phyloP scores from a whole-genome alignment of 2,113 vertebrate species.

The Mohoua ochrocephala region DNA sequence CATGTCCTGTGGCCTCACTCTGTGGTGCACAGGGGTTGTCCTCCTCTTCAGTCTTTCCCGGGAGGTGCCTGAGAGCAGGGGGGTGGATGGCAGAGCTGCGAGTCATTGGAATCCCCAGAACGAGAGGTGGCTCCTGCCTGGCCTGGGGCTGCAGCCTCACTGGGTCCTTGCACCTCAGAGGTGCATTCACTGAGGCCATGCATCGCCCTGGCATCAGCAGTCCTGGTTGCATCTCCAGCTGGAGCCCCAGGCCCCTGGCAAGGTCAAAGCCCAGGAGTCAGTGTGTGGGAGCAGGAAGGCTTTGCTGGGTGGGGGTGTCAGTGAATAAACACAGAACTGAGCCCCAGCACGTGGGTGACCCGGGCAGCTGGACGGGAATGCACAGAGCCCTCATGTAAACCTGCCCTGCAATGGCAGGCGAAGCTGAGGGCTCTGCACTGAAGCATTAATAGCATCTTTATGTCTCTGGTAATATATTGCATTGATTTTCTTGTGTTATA shows the following conservation, averaged over 20 bases:
- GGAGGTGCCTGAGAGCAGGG: not conserved
- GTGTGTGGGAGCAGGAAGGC: not conserved
- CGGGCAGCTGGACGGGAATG: rapidly evolving
- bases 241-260: rapidly evolving
- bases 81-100: not conserved
- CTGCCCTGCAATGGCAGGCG: rapidly evolving
- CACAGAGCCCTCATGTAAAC: not conserved
- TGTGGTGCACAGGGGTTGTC: not conserved
- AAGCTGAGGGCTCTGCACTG: not conserved
- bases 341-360: not conserved
- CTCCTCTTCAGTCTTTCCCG: not conserved
- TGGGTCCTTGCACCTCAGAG: not conserved
- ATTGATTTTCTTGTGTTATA: constrained; percentile 55
- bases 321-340: not conserved
- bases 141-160: not conserved
- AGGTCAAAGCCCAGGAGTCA: not conserved
- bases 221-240: not conserved
- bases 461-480: not conserved
- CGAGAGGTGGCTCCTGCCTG: not conserved
- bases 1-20: not conserved
- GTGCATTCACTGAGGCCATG: rapidly evolving
- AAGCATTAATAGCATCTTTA: not conserved
- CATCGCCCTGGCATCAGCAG: rapidly evolving
- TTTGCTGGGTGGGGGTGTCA: not conserved
- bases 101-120: not conserved